A percentile compares a stretch with the other conserved stretches of the same genome.
Evolutionary conservation across 2,797 vertebrate species (phyloP).

Genomic region (Amblyopsis hoosieri): DNA sequence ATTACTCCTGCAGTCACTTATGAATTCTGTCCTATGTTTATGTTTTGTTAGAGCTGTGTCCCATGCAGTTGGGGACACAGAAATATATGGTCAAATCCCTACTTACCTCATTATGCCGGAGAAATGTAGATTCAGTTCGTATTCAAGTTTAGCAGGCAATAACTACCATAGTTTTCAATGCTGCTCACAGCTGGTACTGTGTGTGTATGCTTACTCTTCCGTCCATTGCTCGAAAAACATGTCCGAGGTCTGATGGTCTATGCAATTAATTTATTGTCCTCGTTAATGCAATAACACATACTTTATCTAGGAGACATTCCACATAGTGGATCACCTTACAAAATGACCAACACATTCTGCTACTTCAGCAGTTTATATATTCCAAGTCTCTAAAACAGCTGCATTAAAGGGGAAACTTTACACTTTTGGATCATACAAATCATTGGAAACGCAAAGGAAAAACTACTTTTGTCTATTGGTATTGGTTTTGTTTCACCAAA

Average conservation of each 20-base stretch:
- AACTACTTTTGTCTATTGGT: conserved; percentile 6
- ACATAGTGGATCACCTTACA: conserved; percentile 39
- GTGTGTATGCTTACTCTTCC: conserved; percentile 62
- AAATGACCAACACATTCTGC: conserved; percentile 22
- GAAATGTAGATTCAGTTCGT: conserved; percentile 61
- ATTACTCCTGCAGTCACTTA: conserved; percentile 34
- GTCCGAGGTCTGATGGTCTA: conserved; percentile 66
- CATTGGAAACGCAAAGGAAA: conserved; percentile 26
- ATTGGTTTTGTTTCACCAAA: conserved; percentile 7
- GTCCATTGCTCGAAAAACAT: conserved; percentile 57
- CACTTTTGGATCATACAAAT: conserved; percentile 19
- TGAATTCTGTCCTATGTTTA: conserved; percentile 44
- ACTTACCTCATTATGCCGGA: conserved; percentile 69
- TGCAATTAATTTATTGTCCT: conserved; percentile 73
- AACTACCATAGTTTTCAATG: conserved; percentile 46
- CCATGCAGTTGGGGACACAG: conserved; percentile 42
- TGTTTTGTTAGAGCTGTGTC: conserved; percentile 49
- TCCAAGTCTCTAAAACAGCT: conserved; percentile 27
- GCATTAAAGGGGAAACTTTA: conserved; percentile 61
- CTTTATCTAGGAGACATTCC: conserved; percentile 42
- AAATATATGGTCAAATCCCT: conserved; percentile 60
- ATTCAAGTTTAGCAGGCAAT: conserved; percentile 49
- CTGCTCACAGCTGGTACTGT: conserved; percentile 77
- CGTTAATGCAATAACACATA: conserved; percentile 62
- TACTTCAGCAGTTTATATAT: conserved; percentile 22